phyloP scores from a whole-genome alignment of 2,888 invertebrate species.

The Cantharis lateralis region DNA sequence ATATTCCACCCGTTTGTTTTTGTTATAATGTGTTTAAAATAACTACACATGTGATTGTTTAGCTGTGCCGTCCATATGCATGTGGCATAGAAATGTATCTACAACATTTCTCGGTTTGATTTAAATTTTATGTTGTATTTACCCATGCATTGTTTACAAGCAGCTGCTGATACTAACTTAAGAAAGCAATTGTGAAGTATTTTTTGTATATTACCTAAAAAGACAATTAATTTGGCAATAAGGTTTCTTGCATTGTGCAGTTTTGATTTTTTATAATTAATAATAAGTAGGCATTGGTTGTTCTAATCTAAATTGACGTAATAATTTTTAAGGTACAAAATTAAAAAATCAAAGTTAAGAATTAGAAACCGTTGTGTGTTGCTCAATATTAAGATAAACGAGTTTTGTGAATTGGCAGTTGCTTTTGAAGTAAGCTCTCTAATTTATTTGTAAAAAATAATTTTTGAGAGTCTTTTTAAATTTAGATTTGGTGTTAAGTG shows the following conservation, averaged over 20 bases:
- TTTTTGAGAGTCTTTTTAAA: conserved; percentile 22
- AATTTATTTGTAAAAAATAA: conserved; percentile 28
- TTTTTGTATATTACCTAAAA: background rate
- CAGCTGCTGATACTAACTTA: background rate
- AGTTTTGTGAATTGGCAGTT: background rate
- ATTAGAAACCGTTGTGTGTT: background rate
- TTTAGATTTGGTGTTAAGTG: background rate
- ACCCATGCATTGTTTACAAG: background rate
- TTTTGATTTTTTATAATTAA: background rate
- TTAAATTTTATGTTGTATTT: background rate
- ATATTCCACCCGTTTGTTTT: conserved; percentile 50
- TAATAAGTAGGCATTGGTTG: background rate
- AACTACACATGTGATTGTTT: conserved; percentile 30
- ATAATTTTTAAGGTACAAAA: background rate
- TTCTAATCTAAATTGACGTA: background rate
- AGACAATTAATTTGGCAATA: background rate
- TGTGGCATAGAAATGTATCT: conserved; percentile 46
- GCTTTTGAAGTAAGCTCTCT: conserved; percentile 25
- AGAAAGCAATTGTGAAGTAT: background rate
- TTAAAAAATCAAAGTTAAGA: background rate
- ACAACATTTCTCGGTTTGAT: conserved; percentile 3
- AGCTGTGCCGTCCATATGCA: conserved; percentile 53
- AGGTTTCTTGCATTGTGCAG: background rate
- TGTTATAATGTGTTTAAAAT: conserved; percentile 23
- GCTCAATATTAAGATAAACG: background rate